Conservation (phyloP, 2,113 vertebrate species). For the Anas platyrhynchos region DNA sequence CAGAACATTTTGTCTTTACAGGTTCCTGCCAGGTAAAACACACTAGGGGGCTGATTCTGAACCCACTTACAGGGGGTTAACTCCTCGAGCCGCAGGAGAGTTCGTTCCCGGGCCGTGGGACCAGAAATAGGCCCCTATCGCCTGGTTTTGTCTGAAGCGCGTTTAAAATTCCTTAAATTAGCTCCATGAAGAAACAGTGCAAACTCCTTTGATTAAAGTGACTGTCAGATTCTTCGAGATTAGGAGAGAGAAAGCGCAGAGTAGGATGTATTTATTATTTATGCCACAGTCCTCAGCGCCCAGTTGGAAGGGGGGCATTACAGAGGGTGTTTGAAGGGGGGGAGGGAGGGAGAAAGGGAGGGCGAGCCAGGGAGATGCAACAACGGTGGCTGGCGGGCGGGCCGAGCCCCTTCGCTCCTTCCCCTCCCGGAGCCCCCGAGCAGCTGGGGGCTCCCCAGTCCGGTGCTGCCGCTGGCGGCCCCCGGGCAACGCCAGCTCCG, state of each 20-base stretch:
- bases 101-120: background rate
- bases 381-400: too few species aligned
- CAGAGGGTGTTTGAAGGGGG: background rate
- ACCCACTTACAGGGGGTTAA: constrained; percentile 6
- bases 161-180: constrained; percentile 80
- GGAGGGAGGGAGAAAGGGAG: background rate
- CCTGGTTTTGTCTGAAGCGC: background rate
- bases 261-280: constrained; percentile 81
- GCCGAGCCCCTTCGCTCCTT: background rate
- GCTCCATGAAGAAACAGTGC: constrained; percentile 76
- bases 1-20: background rate
- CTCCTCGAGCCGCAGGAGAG: background rate
- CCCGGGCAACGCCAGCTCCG: too few species aligned
- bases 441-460: background rate
- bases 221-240: constrained; percentile 34
- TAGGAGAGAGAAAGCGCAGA: constrained; percentile 74
- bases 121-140: constrained; percentile 7
- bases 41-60: background rate
- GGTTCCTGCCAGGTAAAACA: background rate
- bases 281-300: constrained; percentile 68
- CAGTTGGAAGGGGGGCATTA: constrained; percentile 26
- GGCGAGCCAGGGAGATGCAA: background rate
- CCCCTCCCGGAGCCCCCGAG: background rate
- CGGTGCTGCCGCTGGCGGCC: too few species aligned
- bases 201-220: constrained; percentile 59